These are phyloP conservation scores for Clarias batrachus DNA, from an alignment of 2,113 vertebrate species.

Conservation along the genomic window DNA sequence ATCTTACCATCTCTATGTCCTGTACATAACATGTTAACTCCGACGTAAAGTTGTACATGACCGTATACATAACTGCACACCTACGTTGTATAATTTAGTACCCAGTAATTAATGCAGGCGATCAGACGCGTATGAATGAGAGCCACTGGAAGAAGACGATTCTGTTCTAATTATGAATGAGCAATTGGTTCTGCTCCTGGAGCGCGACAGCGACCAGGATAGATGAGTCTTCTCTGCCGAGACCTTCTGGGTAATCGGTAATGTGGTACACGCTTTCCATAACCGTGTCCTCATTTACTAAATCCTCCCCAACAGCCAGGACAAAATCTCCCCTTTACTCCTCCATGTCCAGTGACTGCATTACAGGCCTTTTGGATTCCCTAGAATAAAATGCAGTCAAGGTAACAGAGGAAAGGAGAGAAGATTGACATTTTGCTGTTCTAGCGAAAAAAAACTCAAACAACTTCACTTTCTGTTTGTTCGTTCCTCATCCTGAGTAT, in stretches of 20 bases:
- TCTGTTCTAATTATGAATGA: neutral
- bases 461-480: too few species aligned
- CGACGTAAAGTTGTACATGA: neutral
- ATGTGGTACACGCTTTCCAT: neutral
- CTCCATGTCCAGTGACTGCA: constrained; percentile 58
- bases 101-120: neutral
- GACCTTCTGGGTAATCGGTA: neutral
- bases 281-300: neutral
- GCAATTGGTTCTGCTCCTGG: neutral
- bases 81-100: neutral
- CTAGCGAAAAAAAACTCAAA: constrained; percentile 18
- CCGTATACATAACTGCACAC: neutral
- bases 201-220: neutral
- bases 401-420: neutral
- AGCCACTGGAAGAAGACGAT: neutral
- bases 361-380: too few species aligned
- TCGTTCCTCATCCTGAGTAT: neutral
- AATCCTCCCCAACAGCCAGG: constrained; percentile 45
- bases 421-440: neutral
- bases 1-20: too few species aligned
- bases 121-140: neutral
- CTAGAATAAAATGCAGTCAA: constrained; percentile 25
- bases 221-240: neutral
- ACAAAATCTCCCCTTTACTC: constrained; percentile 42
- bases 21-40: too few species aligned